phyloP scores from a whole-genome alignment of 2,888 invertebrate species.

The Pseudeuparius sepicola region DNA sequence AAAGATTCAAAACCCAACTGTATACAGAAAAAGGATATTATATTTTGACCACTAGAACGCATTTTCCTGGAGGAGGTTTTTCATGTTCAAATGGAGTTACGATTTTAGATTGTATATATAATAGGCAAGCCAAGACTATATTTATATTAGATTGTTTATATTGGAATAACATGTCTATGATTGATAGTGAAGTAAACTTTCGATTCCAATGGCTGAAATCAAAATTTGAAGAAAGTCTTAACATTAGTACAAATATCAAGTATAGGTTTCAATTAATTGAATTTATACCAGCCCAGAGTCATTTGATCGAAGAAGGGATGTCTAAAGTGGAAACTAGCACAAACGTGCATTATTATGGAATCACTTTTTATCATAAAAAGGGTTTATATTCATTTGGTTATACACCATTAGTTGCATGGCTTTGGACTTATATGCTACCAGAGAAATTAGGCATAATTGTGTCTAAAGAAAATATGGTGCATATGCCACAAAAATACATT shows the following conservation, averaged over 20 bases:
- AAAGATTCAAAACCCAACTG: slow-evolving; percentile 32
- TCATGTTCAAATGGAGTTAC: slow-evolving; percentile 43
- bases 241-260: slow-evolving; percentile 35
- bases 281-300: slow-evolving; percentile 39
- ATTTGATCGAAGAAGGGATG: slow-evolving; percentile 41
- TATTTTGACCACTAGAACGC: slow-evolving; percentile 44
- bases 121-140: slow-evolving; percentile 48
- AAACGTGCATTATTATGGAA: slow-evolving; percentile 63
- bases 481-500: slow-evolving; percentile 43
- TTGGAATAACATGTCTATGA: slow-evolving; percentile 61
- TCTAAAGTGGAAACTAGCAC: slow-evolving; percentile 27
- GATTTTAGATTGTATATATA: slow-evolving; percentile 77
- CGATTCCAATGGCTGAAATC: slow-evolving; percentile 74
- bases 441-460: slow-evolving; percentile 55
- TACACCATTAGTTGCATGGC: slow-evolving; percentile 87
- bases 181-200: slow-evolving; percentile 69
- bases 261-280: slow-evolving; percentile 44
- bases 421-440: slow-evolving; percentile 79
- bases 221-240: slow-evolving; percentile 55
- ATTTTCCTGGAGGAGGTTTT: slow-evolving; percentile 63
- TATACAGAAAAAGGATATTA: slow-evolving; percentile 20
- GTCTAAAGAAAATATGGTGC: slow-evolving; percentile 36
- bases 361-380: slow-evolving; percentile 83
- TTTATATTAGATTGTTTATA: slow-evolving; percentile 75
- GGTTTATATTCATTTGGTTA: slow-evolving; percentile 62